Base-by-base conservation (phyloP, 2,113 vertebrate genomes). In the Lepisosteus oculatus region DNA sequence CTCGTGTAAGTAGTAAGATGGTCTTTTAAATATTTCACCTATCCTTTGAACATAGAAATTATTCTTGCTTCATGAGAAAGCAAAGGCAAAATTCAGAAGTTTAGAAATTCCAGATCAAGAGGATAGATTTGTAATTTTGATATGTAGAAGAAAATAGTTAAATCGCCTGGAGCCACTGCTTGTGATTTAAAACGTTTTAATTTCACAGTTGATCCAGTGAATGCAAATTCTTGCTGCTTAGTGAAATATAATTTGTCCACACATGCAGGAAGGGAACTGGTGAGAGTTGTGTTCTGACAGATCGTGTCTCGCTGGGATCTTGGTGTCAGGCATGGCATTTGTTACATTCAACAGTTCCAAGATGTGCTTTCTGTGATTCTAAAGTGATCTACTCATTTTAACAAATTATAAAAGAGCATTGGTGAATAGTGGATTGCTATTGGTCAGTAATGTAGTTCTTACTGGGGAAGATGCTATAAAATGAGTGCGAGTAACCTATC, bases 211-310 rank as follows among this genome's bases (percentile, higher is more conserved):
- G 2, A 29, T 29, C 29, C 29, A 29, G 29, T 69, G 14, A 66
- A 14, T 12, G 55, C 41, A 42, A 66, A 14, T 13, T 42, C 8
- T 65, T n/a, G 65, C 12, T 51, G 44, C 13, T 7, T 15, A 15
- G 65, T 66, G 43, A 43, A 9, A 15, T 14, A 13, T 71, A 17
- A 13, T 15, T 29, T 29, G 29, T 29, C 29, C 44, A 12, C 69
- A 17, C n/a, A 41, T 54, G 43, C 14, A 42, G 57, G n/a, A 51
- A 8, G 62, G 51, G 44, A 13, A 14, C 47, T 44, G 44, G 74
- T 59, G 42, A 65, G 62, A 61, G 15, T 43, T 65, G 54, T 71
- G 64, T 70, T n/a, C 47, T 47, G 43, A 15, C 12, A 61, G 3
- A 17, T 41, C 17, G 56, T 55, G 29, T 29, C 29, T 29, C 29